These are phyloP conservation scores for Eueremaeus valkanovi DNA, from an alignment of 2,888 invertebrate species.

Conservation along the genomic window DNA sequence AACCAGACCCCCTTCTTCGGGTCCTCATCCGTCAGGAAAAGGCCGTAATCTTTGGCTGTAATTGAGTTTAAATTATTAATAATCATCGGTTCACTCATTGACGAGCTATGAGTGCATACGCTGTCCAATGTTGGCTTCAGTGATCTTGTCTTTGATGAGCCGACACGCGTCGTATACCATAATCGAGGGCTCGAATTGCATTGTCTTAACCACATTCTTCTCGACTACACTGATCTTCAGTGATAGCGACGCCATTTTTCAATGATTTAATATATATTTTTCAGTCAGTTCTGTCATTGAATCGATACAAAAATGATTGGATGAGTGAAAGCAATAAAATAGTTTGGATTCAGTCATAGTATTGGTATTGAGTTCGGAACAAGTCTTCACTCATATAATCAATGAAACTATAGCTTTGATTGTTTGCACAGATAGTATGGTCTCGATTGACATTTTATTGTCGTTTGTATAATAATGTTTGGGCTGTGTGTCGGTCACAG, in stretches of 20 bases:
- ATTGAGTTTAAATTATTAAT: slow-evolving; percentile 44
- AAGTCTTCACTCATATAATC: neutral
- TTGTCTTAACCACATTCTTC: slow-evolving; percentile 76
- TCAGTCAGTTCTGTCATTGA: slow-evolving; percentile 3
- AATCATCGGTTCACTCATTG: neutral
- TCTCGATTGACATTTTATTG: neutral
- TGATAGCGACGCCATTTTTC: slow-evolving; percentile 51
- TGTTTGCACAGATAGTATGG: neutral
- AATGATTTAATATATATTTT: neutral
- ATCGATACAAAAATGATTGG: slow-evolving; percentile 13
- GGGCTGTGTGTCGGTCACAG: neutral
- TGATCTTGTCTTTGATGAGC: slow-evolving; percentile 89
- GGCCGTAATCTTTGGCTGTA: slow-evolving; percentile 89
- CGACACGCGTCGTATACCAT: slow-evolving; percentile 93
- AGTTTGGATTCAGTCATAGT: neutral
- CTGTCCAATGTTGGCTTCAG: slow-evolving; percentile 81
- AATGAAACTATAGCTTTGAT: neutral
- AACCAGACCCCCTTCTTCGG: slow-evolving; percentile 96
- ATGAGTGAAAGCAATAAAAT: slow-evolving; percentile 16
- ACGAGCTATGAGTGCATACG: slow-evolving; percentile 59
- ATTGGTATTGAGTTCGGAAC: neutral
- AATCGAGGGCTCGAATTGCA: slow-evolving; percentile 94
- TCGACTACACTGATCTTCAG: slow-evolving; percentile 57
- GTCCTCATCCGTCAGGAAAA: slow-evolving; percentile 95
- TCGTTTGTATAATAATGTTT: neutral